Percentiles rank a stretch among this genome's conserved stretches.
These are phyloP conservation scores for Plebejus argus DNA, from an alignment of 2,888 invertebrate genomes.

Conservation along the genomic window DNA sequence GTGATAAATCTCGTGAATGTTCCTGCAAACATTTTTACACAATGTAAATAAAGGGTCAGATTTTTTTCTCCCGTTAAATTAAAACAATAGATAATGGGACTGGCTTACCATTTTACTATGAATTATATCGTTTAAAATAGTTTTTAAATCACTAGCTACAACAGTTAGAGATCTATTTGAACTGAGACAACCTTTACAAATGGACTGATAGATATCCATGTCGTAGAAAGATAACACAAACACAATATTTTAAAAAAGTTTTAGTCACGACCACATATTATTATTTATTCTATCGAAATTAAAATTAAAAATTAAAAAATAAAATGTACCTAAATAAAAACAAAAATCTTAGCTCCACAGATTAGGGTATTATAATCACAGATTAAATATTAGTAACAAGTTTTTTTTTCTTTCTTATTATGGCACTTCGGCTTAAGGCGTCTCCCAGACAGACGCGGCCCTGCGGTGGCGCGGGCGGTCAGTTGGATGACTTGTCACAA, in stretches of 20 bases:
- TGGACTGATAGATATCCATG: slow-evolving; percentile 21
- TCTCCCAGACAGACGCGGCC: too few species aligned
- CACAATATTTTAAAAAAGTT: background rate
- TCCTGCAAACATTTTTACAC: slow-evolving; percentile 41
- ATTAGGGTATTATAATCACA: too few species aligned
- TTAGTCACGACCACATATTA: too few species aligned
- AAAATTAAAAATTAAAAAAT: too few species aligned
- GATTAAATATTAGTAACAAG: too few species aligned
- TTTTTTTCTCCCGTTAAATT: background rate
- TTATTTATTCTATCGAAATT: too few species aligned
- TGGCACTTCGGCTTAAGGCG: too few species aligned
- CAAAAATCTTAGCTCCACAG: too few species aligned
- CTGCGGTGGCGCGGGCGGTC: too few species aligned
- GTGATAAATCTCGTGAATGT: slow-evolving; percentile 36
- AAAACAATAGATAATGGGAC: background rate
- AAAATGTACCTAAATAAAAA: too few species aligned
- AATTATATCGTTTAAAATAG: slow-evolving; percentile 47
- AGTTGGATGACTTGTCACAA: too few species aligned
- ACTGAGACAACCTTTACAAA: slow-evolving; percentile 55
- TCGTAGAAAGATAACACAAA: background rate
- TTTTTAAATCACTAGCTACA: slow-evolving; percentile 47
- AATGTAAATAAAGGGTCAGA: background rate
- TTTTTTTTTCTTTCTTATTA: too few species aligned
- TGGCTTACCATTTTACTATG: slow-evolving; percentile 48
- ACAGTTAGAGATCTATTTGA: slow-evolving; percentile 47